These are phyloP conservation scores for Plagodis dolabraria DNA, from an alignment of 2,888 invertebrate genomes.

Conservation along the genomic window DNA sequence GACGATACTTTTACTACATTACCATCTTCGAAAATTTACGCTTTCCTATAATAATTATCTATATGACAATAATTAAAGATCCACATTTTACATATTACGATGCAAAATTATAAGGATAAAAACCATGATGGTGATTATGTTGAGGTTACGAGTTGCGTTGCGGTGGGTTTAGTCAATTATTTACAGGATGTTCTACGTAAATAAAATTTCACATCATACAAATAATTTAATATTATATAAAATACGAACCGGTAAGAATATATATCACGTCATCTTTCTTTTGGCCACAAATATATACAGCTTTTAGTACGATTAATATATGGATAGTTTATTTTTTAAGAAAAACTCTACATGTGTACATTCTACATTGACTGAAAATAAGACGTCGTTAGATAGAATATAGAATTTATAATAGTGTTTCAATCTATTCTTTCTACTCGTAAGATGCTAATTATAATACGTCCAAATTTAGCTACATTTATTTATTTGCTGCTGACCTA, in stretches of 20 bases:
- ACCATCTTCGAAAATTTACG: not conserved
- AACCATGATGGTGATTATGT: conserved; percentile 21
- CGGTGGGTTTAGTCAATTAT: conserved; percentile 29
- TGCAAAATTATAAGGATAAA: conserved; percentile 10
- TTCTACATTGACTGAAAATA: conserved; percentile 33
- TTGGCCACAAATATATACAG: conserved; percentile 36
- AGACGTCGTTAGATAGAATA: not conserved
- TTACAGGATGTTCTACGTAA: conserved; percentile 33
- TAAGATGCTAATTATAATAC: not conserved
- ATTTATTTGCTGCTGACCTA: too few species aligned
- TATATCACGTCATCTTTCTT: conserved; percentile 8
- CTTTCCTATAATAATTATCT: too few species aligned
- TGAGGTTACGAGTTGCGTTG: conserved; percentile 12
- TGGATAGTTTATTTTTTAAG: conserved; percentile 23
- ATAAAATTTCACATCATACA: conserved; percentile 23
- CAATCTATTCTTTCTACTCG: conserved; percentile 4
- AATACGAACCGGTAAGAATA: conserved; percentile 2
- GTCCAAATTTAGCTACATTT: not conserved
- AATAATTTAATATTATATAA: not conserved
- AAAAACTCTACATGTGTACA: conserved; percentile 24
- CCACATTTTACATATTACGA: conserved; percentile 1
- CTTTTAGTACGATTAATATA: conserved; percentile 20
- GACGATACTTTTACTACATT: not conserved
- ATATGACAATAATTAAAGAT: not conserved
- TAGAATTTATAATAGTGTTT: not conserved